Percentiles rank a stretch among this genome's conserved stretches.
These are phyloP conservation scores for Anticlea derivata DNA, from an alignment of 2,888 invertebrate species.

Conservation along the genomic window DNA sequence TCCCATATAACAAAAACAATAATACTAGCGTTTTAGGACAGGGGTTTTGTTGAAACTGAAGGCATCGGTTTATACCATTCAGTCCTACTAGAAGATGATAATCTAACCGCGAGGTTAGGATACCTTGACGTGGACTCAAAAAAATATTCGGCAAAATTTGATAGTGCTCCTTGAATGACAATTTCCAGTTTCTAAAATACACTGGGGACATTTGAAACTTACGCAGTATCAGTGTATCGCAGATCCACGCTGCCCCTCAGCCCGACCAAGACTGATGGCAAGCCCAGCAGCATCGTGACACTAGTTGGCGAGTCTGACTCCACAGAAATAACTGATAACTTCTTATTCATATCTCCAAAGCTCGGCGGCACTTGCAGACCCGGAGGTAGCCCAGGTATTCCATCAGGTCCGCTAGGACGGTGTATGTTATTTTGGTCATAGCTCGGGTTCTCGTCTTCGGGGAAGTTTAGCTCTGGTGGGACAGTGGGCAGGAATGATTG, in stretches of 20 bases:
- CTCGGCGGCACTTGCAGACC: conserved; percentile 55
- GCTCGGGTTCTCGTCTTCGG: conserved; percentile 63
- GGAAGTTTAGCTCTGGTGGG: conserved; percentile 68
- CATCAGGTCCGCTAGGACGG: conserved; percentile 52
- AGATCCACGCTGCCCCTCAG: conserved; percentile 94
- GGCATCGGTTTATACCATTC: no score
- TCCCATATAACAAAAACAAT: no score
- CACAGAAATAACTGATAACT: conserved; percentile 83
- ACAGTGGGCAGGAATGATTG: conserved; percentile 72
- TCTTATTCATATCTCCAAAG: conserved; percentile 68
- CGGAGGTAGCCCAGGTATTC: conserved; percentile 53
- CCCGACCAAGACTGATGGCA: conserved; percentile 92
- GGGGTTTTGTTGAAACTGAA: no score
- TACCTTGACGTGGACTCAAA: no score
- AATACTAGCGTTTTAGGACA: no score
- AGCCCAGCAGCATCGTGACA: conserved; percentile 91
- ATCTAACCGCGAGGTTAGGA: no score
- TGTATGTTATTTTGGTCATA: conserved; percentile 69
- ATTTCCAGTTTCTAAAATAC: no score
- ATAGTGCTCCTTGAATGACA: no score
- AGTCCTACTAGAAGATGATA: no score
- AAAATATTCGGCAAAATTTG: no score
- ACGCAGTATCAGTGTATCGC: conserved; percentile 91
- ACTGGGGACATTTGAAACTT: no score
- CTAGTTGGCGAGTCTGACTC: conserved; percentile 91